Evolutionary conservation across 64 coral and sea anemone genomes (phyloP).

Genomic region (Montipora efflorescens): DNA sequence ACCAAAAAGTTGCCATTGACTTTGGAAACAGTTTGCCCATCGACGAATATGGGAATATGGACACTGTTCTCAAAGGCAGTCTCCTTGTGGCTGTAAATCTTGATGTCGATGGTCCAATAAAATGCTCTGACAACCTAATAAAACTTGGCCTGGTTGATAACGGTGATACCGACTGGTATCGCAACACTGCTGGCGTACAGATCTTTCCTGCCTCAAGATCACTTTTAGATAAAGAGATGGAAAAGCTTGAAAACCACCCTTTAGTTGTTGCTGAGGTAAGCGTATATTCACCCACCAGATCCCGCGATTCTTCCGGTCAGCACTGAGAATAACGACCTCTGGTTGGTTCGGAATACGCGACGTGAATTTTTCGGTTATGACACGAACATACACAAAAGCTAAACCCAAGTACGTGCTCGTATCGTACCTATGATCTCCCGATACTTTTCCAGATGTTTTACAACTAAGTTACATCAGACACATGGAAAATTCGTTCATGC

Average conservation of each 20-base stretch:
- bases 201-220: conserved; percentile 10
- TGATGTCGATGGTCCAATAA: neutral
- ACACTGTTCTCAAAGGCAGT: neutral
- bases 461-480: too few relatives aligned
- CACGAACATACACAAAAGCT: too few relatives aligned
- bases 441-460: too few relatives aligned
- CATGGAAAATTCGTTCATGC: fast-evolving
- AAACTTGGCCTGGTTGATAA: conserved; percentile 35
- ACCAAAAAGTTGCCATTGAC: conserved; percentile 26
- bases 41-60: conserved; percentile 10
- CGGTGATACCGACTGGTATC: conserved; percentile 22
- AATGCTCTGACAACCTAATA: neutral
- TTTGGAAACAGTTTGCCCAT: conserved; percentile 61
- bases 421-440: too few relatives aligned
- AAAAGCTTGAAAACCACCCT: neutral
- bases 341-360: too few relatives aligned
- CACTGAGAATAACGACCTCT: too few relatives aligned
- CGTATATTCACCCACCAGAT: too few relatives aligned
- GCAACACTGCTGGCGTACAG: conserved; percentile 19
- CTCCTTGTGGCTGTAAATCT: conserved; percentile 13
- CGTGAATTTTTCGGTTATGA: too few relatives aligned
- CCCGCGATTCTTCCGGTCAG: too few relatives aligned
- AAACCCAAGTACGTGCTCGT: too few relatives aligned
- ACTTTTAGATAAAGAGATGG: neutral
- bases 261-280: conserved; percentile 54